These are phyloP conservation scores for Megathymus violae DNA, from an alignment of 1,140 invertebrate genomes.

Conservation along the genomic window DNA sequence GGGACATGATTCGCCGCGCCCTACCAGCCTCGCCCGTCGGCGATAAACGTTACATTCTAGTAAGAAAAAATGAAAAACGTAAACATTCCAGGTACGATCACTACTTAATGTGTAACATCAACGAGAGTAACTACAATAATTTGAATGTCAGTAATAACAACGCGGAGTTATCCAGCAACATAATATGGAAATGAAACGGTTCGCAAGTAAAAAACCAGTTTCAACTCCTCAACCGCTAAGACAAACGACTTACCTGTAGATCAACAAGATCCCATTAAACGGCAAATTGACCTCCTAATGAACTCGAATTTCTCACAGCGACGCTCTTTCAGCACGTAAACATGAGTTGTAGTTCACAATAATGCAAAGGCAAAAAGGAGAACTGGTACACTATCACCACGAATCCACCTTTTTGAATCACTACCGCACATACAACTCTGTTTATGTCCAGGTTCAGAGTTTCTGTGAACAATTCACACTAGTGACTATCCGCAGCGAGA, in stretches of 20 bases:
- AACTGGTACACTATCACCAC: slow-evolving; percentile 76
- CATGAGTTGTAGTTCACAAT: slow-evolving; percentile 66
- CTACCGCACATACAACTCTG: slow-evolving; percentile 64
- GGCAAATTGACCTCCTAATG: slow-evolving; percentile 52
- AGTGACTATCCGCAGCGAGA: slow-evolving; percentile 54
- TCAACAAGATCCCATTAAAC: slow-evolving; percentile 81
- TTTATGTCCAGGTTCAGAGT: slow-evolving; percentile 46
- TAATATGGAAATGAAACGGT: slow-evolving; percentile 32
- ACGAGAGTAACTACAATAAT: slow-evolving; percentile 15
- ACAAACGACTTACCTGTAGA: slow-evolving; percentile 64
- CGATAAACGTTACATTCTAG: slow-evolving; percentile 37
- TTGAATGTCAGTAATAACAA: slow-evolving; percentile 20
- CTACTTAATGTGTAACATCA: neutral
- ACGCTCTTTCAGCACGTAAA: slow-evolving; percentile 73
- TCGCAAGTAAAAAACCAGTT: slow-evolving; percentile 30
- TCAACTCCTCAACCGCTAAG: neutral
- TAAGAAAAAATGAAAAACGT: slow-evolving; percentile 43
- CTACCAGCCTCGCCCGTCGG: slow-evolving; percentile 31
- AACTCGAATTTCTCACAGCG: slow-evolving; percentile 55
- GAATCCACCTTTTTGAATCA: slow-evolving; percentile 75
- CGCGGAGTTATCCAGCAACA: slow-evolving; percentile 16
- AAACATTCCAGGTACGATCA: slow-evolving; percentile 22
- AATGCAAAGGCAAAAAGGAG: slow-evolving; percentile 62
- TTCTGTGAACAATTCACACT: slow-evolving; percentile 59
- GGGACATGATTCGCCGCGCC: slow-evolving; percentile 38